Evolutionary conservation across 1,140 invertebrate genomes (phyloP), one percentile per base, ranked within the genome.

Genomic region (Rhopalosiphum maidis): DNA sequence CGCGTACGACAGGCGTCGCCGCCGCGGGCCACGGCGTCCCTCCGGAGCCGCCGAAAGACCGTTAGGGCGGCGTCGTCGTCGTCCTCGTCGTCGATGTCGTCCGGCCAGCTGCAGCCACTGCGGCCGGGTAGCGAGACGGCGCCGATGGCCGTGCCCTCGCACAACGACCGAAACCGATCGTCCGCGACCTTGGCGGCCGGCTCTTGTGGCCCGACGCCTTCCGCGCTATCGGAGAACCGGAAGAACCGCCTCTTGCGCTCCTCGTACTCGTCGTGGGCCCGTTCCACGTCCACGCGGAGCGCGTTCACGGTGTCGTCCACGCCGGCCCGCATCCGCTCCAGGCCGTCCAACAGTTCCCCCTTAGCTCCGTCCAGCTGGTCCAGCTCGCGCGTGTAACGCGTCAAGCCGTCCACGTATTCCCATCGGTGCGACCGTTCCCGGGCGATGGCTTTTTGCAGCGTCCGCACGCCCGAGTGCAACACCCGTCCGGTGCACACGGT

Each of bases 371-470:
- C 68, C 90, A 91, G 30, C 60, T 23, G 5, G 23, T 43, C 11
- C 0, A 77, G 60, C 68, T 25, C 60, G 18, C 82, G 43, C 68
- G 18, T 41, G 90, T 91, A 51, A 23, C 54, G 21, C 21, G 35
- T 43, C 37, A 90, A 2, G 89, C 60, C 60, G 51, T 37, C 89
- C 37, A 41, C 89, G 35, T 90, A 90, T 30, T 90, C 89, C 9
- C 54, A 35, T 15, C 54, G 1, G 23, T 30, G 37, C 30, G 35
- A n/a, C 37, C 90, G 55, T 25, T 91, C 55, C 9, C 37, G 35
- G 8, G 18, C 41, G 55, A 91, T 77, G 18, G 46, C 54, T 25
- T 43, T 15, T 25, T 91, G 54, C 37, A 77, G 43, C 25, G 90
- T 43, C 25, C 41, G n/a, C 11, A 90, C 30, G 23, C 51, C 41